Percentiles rank a stretch among this genome's conserved stretches.
These are phyloP conservation scores for Limnephilus rhombicus DNA, from an alignment of 2,888 invertebrate species.

Conservation along the genomic window DNA sequence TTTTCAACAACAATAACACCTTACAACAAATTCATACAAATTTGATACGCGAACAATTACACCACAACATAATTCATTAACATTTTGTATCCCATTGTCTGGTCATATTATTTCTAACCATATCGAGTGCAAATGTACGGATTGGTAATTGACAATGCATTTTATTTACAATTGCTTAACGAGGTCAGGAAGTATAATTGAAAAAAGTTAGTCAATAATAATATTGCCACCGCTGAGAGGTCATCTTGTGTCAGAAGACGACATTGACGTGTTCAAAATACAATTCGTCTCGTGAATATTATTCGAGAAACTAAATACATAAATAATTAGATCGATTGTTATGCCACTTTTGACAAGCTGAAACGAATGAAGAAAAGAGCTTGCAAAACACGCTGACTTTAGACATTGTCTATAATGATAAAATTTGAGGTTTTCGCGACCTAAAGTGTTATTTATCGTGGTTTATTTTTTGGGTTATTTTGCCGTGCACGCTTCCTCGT, in stretches of 20 bases:
- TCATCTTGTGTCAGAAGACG: constrained; percentile 7
- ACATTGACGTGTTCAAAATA: constrained; percentile 4
- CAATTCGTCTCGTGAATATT: neutral
- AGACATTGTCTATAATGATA: too few species aligned
- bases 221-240: neutral
- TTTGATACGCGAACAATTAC: neutral
- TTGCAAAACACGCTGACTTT: neutral
- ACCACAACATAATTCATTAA: neutral
- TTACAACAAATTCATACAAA: neutral
- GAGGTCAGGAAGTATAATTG: neutral
- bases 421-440: too few species aligned
- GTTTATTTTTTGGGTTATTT: too few species aligned
- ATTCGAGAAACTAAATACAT: neutral
- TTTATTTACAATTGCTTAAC: neutral
- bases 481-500: too few species aligned
- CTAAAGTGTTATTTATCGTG: too few species aligned
- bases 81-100: neutral
- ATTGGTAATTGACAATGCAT: neutral
- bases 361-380: neutral
- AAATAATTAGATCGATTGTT: neutral
- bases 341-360: neutral
- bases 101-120: neutral
- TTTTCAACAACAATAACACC: neutral
- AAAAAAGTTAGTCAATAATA: neutral
- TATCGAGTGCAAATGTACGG: neutral